A percentile compares a stretch with the other conserved stretches of the same genome.
These are phyloP conservation scores for Thera britannica DNA, from an alignment of 2,888 invertebrate species.

Conservation along the genomic window DNA sequence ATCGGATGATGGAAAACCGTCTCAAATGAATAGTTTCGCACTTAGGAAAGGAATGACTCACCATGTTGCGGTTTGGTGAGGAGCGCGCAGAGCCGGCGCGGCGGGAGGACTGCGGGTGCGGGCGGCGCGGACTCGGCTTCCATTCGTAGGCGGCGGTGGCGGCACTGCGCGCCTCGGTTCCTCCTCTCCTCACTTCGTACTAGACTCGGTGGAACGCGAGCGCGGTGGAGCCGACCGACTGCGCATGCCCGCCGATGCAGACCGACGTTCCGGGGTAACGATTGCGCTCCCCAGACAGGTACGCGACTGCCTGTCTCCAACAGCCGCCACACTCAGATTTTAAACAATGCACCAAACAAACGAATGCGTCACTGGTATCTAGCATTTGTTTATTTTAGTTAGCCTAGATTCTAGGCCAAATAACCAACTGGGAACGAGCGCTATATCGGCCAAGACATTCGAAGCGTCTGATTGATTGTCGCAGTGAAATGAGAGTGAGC, in stretches of 20 bases:
- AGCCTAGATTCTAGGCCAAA: slow-evolving; percentile 5
- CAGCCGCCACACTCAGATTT: slow-evolving; percentile 48
- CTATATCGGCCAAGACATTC: neutral
- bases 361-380: slow-evolving; percentile 56
- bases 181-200: slow-evolving; percentile 75
- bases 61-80: slow-evolving; percentile 80
- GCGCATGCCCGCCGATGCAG: slow-evolving; percentile 82
- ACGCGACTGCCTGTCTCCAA: slow-evolving; percentile 80
- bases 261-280: slow-evolving; percentile 79
- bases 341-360: slow-evolving; percentile 71
- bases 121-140: slow-evolving; percentile 69
- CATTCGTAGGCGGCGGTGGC: slow-evolving; percentile 61
- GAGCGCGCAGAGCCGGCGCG: slow-evolving; percentile 80
- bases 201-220: slow-evolving; percentile 62
- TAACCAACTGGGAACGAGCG: neutral
- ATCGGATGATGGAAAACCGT: slow-evolving; percentile 61
- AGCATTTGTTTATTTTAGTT: slow-evolving; percentile 48
- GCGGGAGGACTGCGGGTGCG: slow-evolving; percentile 78
- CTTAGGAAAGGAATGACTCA: slow-evolving; percentile 77
- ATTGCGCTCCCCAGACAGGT: slow-evolving; percentile 76
- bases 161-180: slow-evolving; percentile 59
- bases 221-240: slow-evolving; percentile 48
- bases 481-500: neutral
- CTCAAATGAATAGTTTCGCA: slow-evolving; percentile 77
- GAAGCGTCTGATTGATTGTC: neutral